Conservation (phyloP, 1,140 invertebrate genomes). For the Tetramorium parvispinum region DNA sequence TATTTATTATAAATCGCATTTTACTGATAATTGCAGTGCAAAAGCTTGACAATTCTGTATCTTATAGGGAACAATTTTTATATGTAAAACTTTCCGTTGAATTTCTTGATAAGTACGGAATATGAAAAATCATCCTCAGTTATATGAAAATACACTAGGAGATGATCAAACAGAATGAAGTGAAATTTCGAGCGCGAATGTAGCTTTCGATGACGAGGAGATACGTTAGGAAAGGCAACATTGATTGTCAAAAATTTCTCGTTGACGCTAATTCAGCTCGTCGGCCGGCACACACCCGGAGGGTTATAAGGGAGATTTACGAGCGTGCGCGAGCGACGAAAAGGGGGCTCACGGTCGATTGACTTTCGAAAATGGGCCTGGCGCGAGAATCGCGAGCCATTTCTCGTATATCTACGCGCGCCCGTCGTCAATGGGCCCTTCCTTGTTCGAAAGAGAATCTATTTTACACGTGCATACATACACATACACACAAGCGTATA, state of each 20-base stretch:
- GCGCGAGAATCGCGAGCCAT: slow-evolving; percentile 61
- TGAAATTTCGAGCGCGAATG: neutral
- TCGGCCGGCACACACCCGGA: slow-evolving; percentile 46
- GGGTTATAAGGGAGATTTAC: slow-evolving; percentile 71
- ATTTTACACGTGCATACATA: neutral
- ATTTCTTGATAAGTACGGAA: neutral
- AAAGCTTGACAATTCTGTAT: neutral
- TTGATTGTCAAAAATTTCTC: slow-evolving; percentile 62
- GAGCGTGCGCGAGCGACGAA: slow-evolving; percentile 68
- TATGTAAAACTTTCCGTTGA: neutral
- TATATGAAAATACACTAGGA: neutral
- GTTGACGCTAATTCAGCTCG: slow-evolving; percentile 65
- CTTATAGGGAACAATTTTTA: neutral
- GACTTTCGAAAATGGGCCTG: slow-evolving; percentile 73
- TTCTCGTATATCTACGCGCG: slow-evolving; percentile 51
- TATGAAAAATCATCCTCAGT: neutral
- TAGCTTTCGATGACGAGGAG: neutral
- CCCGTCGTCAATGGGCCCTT: slow-evolving; percentile 45
- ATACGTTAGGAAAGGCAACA: slow-evolving; percentile 33
- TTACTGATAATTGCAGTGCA: neutral
- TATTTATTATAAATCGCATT: no score
- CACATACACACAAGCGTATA: neutral
- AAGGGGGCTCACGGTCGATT: slow-evolving; percentile 72
- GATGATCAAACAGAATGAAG: neutral
- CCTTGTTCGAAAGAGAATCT: neutral